Evolutionary conservation across 1,140 invertebrate genomes (phyloP).

Genomic region (Venturia canescens): DNA sequence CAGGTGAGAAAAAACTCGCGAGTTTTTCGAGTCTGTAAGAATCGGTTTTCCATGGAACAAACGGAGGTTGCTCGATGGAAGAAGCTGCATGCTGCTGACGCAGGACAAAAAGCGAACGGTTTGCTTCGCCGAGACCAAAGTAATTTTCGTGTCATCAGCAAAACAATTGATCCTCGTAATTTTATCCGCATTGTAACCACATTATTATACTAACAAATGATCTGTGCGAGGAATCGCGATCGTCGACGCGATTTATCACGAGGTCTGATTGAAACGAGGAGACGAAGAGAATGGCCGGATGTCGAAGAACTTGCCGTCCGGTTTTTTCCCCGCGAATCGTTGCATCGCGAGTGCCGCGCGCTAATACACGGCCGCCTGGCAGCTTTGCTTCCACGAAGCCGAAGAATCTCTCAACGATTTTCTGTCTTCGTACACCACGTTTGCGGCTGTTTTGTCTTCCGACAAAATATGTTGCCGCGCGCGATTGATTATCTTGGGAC

Average conservation of each 20-base stretch:
- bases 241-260: not conserved
- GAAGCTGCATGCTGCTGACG: too few relatives aligned
- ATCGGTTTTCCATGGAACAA: too few relatives aligned
- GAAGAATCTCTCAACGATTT: not conserved
- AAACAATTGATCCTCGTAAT: not conserved
- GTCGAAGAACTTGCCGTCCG: constrained; percentile 41
- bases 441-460: not conserved
- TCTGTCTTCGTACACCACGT: constrained; percentile 13
- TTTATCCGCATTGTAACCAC: not conserved
- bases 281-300: constrained; percentile 34
- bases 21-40: too few relatives aligned
- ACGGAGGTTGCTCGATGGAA: too few relatives aligned
- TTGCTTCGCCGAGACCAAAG: too few relatives aligned
- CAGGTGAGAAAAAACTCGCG: not conserved
- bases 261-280: constrained; percentile 2
- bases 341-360: not conserved
- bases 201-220: constrained; percentile 6
- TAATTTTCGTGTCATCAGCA: not conserved
- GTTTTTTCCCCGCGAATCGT: constrained; percentile 39
- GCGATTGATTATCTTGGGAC: too few relatives aligned
- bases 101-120: too few relatives aligned
- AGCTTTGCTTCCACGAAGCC: constrained; percentile 31
- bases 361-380: not conserved
- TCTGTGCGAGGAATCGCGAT: not conserved
- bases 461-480: not conserved